A percentile compares a stretch with the other conserved stretches of the same genome.
These are phyloP conservation scores for Ceratotherium simum DNA, from an alignment of 2,113 vertebrate species.

Conservation along the genomic window DNA sequence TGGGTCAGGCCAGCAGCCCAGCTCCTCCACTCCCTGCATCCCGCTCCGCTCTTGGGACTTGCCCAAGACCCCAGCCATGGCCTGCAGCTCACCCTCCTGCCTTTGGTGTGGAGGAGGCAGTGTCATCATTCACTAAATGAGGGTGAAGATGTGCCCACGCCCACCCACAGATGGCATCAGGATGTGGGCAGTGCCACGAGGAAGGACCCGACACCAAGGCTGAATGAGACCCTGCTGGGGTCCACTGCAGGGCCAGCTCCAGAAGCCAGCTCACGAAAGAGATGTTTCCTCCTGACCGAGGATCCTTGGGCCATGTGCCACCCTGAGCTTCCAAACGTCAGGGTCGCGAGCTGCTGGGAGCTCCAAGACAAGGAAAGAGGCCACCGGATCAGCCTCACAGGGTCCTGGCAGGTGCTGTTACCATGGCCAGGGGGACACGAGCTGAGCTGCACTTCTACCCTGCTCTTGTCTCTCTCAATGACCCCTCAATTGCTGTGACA, in stretches of 20 bases:
- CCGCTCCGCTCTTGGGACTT: neutral
- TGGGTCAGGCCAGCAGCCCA: neutral
- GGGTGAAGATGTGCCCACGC: neutral
- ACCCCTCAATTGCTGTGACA: no score
- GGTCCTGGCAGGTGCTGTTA: no score
- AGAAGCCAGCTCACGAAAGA: neutral
- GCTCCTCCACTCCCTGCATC: neutral
- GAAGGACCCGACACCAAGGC: neutral
- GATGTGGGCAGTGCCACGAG: rapidly evolving
- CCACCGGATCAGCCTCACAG: no score
- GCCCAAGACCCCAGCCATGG: neutral
- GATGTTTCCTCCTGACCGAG: neutral
- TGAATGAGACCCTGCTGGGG: no score
- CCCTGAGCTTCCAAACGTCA: neutral
- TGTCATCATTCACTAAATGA: neutral
- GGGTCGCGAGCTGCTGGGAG: neutral
- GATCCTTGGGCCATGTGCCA: no score
- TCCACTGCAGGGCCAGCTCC: no score
- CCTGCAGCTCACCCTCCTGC: neutral
- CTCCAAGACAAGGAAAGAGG: no score
- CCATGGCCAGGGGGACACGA: no score
- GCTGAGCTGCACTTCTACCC: no score
- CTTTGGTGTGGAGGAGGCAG: neutral
- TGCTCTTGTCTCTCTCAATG: no score
- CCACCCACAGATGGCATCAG: neutral